Percentiles rank a stretch among this genome's conserved stretches.
Conservation (phyloP, 1,140 invertebrate species). For the Cataglyphis hispanica region DNA sequence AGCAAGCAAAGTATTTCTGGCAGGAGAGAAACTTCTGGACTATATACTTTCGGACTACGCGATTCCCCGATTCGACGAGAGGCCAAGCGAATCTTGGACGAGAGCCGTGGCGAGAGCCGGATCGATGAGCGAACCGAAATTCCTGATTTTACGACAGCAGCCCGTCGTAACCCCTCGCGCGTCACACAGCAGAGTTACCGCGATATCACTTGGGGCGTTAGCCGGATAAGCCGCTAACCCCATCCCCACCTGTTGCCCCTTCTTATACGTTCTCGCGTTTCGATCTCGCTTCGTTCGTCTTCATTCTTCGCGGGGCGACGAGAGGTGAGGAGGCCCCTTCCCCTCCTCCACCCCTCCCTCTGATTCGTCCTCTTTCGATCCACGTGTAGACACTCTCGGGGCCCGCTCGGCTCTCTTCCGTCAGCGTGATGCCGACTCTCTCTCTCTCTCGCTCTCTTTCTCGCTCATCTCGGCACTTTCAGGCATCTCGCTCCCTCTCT, state of each 20-base stretch:
- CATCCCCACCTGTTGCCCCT: constrained; percentile 86
- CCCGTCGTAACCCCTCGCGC: constrained; percentile 69
- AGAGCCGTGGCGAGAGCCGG: constrained; percentile 23
- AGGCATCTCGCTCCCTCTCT: constrained; percentile 42
- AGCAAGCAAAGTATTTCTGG: background rate
- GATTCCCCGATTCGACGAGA: constrained; percentile 13
- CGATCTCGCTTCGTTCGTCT: constrained; percentile 65
- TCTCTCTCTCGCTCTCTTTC: constrained; percentile 18
- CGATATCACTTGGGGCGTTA: constrained; percentile 81
- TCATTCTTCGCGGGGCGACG: constrained; percentile 72
- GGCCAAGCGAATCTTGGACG: constrained; percentile 27
- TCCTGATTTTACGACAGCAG: constrained; percentile 17
- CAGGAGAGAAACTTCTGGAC: background rate
- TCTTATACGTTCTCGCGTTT: constrained; percentile 78
- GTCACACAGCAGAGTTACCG: constrained; percentile 72
- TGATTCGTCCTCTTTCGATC: constrained; percentile 55
- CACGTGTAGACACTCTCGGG: constrained; percentile 45
- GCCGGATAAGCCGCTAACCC: constrained; percentile 85
- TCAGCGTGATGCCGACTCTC: background rate
- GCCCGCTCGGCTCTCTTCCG: constrained; percentile 43
- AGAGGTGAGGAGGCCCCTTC: constrained; percentile 23
- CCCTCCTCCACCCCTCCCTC: background rate
- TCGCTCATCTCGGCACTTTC: constrained; percentile 48
- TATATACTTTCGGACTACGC: background rate
- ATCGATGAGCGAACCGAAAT: constrained; percentile 44